Evolutionary conservation across 2,113 vertebrate genomes (phyloP), one percentile per base, ranked within the genome.

Genomic region (Meleagris gallopavo): DNA sequence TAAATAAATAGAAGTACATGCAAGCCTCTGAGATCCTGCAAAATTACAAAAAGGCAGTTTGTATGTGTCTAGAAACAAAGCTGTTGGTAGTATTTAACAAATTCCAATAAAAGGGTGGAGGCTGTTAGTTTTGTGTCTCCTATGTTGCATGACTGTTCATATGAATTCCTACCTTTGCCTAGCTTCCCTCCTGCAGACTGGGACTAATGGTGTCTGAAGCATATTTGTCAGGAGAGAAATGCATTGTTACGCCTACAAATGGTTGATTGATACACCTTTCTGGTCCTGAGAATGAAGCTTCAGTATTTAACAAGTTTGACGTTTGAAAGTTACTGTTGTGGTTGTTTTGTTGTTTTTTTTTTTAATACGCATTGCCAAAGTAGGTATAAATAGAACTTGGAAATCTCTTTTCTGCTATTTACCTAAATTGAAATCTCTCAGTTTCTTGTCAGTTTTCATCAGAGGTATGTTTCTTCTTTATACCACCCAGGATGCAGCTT

Each of bases 401-500:
- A 75, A 91, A 87, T 75, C 19, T 4, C 13, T 78, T 25, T 77
- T 77, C 8, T 5, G 1, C 52, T 90, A 76, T 10, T 57, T 89
- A 38, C 4, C 62, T 67, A 34, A 80, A 60, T 77, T 41, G 77
- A 1, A 11, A 52, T 81, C 24, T 64, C 22, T 69, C 20, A 3
- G 8, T 81, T 92, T 93, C 52, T 62, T 70, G 21, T 2, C 15
- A 15, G 8, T 67, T 83, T 58, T 86, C 12, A 65, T 57, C 21
- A 65, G 4, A 69, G 57, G 11, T 29, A 21, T 70, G 32, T 67
- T 57, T 60, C 50, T 86, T 65, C 27, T 19, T 62, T n/a, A 38
- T 6, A 5, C 60, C 82, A 4, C 62, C 45, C 77, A 98, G 98
- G 87, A 52, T 95, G 0, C 96, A 97, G 10, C 5, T 97, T 72